Percentiles rank a stretch among this genome's conserved stretches.
Evolutionary conservation across 2,888 invertebrate genomes (phyloP).

Genomic region (Arenicola marina): DNA sequence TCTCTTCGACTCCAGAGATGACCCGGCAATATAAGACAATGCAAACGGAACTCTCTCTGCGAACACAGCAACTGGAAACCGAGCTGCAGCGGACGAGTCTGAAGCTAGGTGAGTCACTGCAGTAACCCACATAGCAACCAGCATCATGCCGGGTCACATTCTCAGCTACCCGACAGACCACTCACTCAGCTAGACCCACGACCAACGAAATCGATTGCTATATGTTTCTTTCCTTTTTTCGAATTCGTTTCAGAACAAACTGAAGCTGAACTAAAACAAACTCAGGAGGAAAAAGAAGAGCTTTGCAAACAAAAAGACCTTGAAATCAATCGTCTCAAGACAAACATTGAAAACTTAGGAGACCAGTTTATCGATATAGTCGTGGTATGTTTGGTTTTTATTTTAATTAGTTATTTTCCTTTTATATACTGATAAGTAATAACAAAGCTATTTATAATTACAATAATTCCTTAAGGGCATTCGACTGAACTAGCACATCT

Average conservation of each 20-base stretch:
- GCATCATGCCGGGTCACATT: no score
- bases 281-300: constrained; percentile 44
- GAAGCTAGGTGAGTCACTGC: constrained; percentile 13
- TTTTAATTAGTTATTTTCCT: no score
- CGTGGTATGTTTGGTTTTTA: background rate
- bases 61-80: constrained; percentile 51
- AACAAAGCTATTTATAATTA: no score
- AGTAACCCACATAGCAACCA: no score
- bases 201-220: no score
- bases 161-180: no score
- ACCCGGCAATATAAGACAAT: constrained; percentile 59
- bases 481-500: no score
- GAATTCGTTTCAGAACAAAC: no score
- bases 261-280: constrained; percentile 39
- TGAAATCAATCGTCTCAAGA: constrained; percentile 41
- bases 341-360: constrained; percentile 35
- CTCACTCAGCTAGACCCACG: no score
- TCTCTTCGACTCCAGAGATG: constrained; percentile 45
- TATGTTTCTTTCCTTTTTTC: no score
- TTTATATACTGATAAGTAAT: no score
- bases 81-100: constrained; percentile 38
- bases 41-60: constrained; percentile 54
- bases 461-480: no score
- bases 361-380: constrained; percentile 42
- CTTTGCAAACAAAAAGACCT: constrained; percentile 46